A percentile compares a stretch with the other conserved stretches of the same genome.
Conservation (phyloP, 2,888 invertebrate species). For the Poecilus cupreus region DNA sequence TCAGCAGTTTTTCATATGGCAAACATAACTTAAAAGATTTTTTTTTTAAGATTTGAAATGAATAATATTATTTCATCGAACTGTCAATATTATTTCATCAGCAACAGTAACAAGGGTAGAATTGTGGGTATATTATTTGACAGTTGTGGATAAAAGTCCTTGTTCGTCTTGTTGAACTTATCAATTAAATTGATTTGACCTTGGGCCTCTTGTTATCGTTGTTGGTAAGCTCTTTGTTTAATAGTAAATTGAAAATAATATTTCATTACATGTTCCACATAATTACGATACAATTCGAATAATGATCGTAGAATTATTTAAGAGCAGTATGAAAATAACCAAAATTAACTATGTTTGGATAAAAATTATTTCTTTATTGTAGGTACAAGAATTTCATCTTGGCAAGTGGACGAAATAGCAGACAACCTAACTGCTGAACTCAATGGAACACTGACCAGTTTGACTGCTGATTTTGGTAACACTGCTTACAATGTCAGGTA, state of each 20-base stretch:
- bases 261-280: neutral
- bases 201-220: constrained; percentile 44
- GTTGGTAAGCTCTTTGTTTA: neutral
- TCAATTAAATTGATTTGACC: constrained; percentile 53
- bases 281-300: neutral
- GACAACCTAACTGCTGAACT: constrained; percentile 83
- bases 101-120: too few relatives aligned
- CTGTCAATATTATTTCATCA: too few relatives aligned
- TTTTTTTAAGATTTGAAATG: too few relatives aligned
- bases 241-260: neutral
- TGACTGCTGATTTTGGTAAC: constrained; percentile 81
- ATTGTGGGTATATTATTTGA: too few relatives aligned
- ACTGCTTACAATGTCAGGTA: constrained; percentile 83
- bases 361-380: constrained; percentile 62
- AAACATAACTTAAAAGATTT: too few relatives aligned
- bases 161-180: constrained; percentile 51
- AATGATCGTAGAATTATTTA: neutral
- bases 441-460: constrained; percentile 82
- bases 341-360: too few relatives aligned
- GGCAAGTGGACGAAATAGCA: constrained; percentile 79
- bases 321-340: neutral
- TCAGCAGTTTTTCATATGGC: too few relatives aligned
- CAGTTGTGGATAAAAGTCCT: too few relatives aligned
- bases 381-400: constrained; percentile 71
- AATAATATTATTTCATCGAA: too few relatives aligned